Evolutionary conservation across 2,113 vertebrate genomes (phyloP), one percentile per base, ranked within the genome.

Genomic region (Buteo buteo): DNA sequence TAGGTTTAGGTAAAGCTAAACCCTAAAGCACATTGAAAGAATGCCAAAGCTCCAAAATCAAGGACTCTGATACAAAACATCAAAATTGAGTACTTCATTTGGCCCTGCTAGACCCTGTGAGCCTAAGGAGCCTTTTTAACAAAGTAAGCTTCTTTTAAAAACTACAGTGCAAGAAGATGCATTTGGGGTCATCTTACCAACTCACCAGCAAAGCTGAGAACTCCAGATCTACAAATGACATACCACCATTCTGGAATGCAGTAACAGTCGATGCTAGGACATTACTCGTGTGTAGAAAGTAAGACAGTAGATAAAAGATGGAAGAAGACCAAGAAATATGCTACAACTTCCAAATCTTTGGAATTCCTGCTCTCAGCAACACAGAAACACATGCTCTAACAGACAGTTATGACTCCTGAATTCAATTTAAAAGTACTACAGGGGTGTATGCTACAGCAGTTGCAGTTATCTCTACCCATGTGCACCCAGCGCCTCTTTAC

Each of bases 211-310:
- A 20, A 61, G 29, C 20, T 81, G 8, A 88, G 38, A 62, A 31
- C 22, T 65, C n/a, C 59, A 78, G 29, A 78, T 16, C n/a, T 54
- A 66, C 20, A 66, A 66, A 49, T 31, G 28, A 73, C 44, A 76
- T 24, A 47, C 25, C 32, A 42, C 9, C 0, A 0, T 28, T 57
- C 44, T 3, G 2, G 32, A 62, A 54, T 28, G 54, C 31, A 44
- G 13, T 13, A 81, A 42, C 14, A 44, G 61, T 20, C 3, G 1
- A 44, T 29, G 42, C 1, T 45, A 73, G 61, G 70, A 69, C 47
- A 69, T 16, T 44, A 52, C 18, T 26, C 22, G 15, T 15, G 16
- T 13, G 22, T 14, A 72, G 36, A 72, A 82, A 78, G 21, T n/a
- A 78, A 84, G 24, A 40, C 13, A 74, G 29, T 2, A 62, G 26